These are phyloP conservation scores for Achatina immaculata DNA, from an alignment of 1,140 invertebrate genomes.

Conservation along the genomic window DNA sequence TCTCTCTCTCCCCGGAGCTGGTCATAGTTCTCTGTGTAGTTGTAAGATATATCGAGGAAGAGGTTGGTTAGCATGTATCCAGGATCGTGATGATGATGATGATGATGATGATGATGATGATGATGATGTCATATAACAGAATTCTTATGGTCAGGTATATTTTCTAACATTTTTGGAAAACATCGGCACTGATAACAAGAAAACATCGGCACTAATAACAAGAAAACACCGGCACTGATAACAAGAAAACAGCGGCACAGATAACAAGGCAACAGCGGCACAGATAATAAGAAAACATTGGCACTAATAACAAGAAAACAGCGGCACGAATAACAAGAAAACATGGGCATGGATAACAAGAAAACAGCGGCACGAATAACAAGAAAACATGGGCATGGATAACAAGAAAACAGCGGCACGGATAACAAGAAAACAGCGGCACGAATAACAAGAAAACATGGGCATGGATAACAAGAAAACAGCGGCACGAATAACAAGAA, in stretches of 20 bases:
- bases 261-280: neutral
- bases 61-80: too few relatives aligned
- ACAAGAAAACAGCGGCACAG: neutral
- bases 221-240: neutral
- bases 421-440: neutral
- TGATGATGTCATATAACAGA: neutral
- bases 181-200: neutral
- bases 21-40: too few relatives aligned
- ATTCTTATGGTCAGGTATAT: neutral
- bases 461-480: neutral
- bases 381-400: neutral
- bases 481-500: neutral
- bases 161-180: neutral
- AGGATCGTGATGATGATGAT: neutral
- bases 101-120: conserved; percentile 3
- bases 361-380: neutral
- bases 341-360: neutral
- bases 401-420: neutral
- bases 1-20: too few relatives aligned
- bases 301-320: neutral
- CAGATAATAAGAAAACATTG: neutral
- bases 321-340: neutral
- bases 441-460: neutral
- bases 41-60: too few relatives aligned
- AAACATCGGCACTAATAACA: neutral